Percentiles rank a stretch among this genome's conserved stretches.
Evolutionary conservation across 2,797 vertebrate genomes (phyloP).

Genomic region (Glossophaga mutica): DNA sequence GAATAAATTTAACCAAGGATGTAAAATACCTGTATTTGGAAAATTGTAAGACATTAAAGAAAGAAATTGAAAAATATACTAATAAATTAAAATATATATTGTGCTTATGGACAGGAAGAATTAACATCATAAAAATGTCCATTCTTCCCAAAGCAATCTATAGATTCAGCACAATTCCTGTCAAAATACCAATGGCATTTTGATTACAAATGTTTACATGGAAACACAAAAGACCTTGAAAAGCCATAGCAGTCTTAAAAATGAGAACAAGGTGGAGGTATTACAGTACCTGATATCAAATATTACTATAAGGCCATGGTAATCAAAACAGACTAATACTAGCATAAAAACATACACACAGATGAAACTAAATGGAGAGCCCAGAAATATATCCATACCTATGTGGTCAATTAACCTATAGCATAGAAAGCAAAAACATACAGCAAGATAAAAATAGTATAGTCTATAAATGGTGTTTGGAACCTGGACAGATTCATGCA

Average conservation of each 20-base stretch:
- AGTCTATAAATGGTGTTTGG: not conserved
- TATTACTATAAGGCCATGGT: too few relatives aligned
- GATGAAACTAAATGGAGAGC: not conserved
- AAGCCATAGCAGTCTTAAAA: too few relatives aligned
- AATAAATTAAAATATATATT: not conserved
- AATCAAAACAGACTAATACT: not conserved
- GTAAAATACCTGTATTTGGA: not conserved
- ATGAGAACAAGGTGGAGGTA: not conserved
- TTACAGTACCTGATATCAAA: not conserved
- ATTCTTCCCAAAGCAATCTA: not conserved
- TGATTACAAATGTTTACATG: too few relatives aligned
- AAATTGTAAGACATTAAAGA: not conserved
- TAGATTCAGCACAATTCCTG: not conserved
- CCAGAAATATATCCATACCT: not conserved
- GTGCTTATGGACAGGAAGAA: not conserved
- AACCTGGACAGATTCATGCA: not conserved
- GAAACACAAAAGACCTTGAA: too few relatives aligned
- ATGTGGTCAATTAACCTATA: not conserved
- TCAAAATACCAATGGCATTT: not conserved
- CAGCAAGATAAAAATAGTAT: not conserved
- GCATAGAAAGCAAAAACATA: not conserved
- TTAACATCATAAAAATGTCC: not conserved
- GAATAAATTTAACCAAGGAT: not conserved
- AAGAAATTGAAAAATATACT: not conserved
- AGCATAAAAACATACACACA: not conserved